Evolutionary conservation across 2,888 invertebrate species (phyloP).

Genomic region (Pantelozetes paolii): DNA sequence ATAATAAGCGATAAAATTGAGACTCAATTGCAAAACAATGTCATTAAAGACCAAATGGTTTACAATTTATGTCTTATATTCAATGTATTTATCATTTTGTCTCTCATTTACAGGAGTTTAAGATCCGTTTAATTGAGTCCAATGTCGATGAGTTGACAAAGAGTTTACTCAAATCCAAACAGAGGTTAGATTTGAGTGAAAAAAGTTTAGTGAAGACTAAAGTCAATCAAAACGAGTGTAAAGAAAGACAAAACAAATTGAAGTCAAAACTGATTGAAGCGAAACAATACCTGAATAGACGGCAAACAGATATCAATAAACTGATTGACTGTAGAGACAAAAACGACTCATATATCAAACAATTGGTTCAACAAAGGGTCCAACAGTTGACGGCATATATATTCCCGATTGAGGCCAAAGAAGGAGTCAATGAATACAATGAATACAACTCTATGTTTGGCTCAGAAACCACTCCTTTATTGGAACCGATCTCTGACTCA

Average conservation of each 20-base stretch:
- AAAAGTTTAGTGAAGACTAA: background rate
- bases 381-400: constrained; percentile 39
- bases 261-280: constrained; percentile 15
- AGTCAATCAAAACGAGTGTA: constrained; percentile 1
- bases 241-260: constrained; percentile 21
- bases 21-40: background rate
- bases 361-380: constrained; percentile 33
- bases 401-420: constrained; percentile 41
- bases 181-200: background rate
- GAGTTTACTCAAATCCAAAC: constrained; percentile 2
- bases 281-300: background rate
- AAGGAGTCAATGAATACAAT: background rate
- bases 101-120: constrained; percentile 8
- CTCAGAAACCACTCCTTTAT: constrained; percentile 34
- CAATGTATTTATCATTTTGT: constrained; percentile 18
- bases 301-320: background rate
- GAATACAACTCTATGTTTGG: background rate
- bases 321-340: background rate
- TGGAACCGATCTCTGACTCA: constrained; percentile 1
- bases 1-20: constrained; percentile 18
- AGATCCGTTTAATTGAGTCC: constrained; percentile 4
- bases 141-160: background rate
- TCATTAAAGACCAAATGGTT: constrained; percentile 36
- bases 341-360: background rate
- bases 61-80: background rate